Base-by-base conservation (phyloP, 2,797 vertebrate genomes). In the Lycodopsis pacificus region DNA sequence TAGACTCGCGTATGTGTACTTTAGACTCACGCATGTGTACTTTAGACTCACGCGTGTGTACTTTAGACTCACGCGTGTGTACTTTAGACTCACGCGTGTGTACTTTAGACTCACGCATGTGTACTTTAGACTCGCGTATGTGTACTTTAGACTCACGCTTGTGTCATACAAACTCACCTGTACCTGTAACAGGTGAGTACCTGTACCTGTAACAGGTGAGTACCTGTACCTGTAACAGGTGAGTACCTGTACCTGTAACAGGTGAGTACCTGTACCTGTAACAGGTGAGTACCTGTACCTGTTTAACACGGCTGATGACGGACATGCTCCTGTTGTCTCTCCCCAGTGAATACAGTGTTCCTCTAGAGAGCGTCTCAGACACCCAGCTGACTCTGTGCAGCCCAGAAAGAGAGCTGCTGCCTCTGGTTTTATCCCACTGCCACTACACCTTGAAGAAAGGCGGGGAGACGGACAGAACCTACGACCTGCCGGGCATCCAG, bases 401-500 rank as follows among this genome's bases (percentile, higher is more conserved):
- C 83, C 94, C 95, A 2, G 95, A 95, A 38, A 83, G 83, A 46
- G 91, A 95, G 71, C 90, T 96, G 78, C 90, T 96, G 5, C 95
- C 95, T 17, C 87, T 96, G 53, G 91, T 95, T 72, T 79, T 95
- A n/a, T 77, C 93, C 1, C 89, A 95, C 88, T 94, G 95, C 74
- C 93, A 95, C 46, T 95, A 96, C 90, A 94, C 90, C 0, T 62
- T 96, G 71, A 85, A 88, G 86, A 94, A 85, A 76, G 94, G 94
- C 1, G 84, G 89, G 0, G 90, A 94, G 86, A 95, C 91, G 0
- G 71, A 63, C 82, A 80, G 64, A 15, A 89, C 58, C 70, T 95
- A 91, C 34, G 81, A 96, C 34, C 79, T 95, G 71, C 66, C 0
- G 14, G 91, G 76, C 17, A 90, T 94, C 65, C 91, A 95, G 25